These are phyloP conservation scores for Antechinus flavipes DNA, from an alignment of 2,113 vertebrate genomes.

Conservation along the genomic window DNA sequence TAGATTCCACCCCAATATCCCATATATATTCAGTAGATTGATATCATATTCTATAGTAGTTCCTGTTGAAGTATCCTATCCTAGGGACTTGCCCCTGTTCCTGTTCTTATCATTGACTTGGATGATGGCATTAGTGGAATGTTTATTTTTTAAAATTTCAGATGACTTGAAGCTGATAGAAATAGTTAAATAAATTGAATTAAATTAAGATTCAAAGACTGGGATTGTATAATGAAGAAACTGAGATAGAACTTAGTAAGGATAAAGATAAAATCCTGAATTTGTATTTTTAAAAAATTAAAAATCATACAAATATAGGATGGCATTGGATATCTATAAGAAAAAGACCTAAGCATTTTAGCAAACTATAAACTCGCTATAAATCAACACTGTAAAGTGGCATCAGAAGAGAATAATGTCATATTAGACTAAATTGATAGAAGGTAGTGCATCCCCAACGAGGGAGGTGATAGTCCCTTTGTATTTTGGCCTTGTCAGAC, in stretches of 20 bases:
- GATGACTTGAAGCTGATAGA: not conserved
- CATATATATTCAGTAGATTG: not conserved
- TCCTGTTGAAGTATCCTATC: not conserved
- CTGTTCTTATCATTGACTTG: not conserved
- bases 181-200: not conserved
- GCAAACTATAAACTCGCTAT: not conserved
- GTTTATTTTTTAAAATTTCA: not conserved
- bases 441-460: not conserved
- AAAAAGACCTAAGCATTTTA: not conserved
- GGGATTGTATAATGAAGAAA: not conserved
- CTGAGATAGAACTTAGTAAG: not conserved
- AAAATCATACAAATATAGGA: not conserved
- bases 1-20: not conserved
- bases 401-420: not conserved
- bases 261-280: not conserved
- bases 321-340: not conserved
- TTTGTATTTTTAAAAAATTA: not conserved
- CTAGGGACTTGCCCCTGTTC: not conserved
- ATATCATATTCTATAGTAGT: not conserved
- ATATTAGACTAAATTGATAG: not conserved
- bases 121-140: not conserved
- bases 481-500: not conserved
- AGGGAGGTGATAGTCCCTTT: not conserved
- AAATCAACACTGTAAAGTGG: not conserved
- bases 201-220: not conserved